Percentiles rank a stretch among this genome's conserved stretches.
These are phyloP conservation scores for Meiosimyza decipiens DNA, from an alignment of 2,888 invertebrate genomes.

Conservation along the genomic window DNA sequence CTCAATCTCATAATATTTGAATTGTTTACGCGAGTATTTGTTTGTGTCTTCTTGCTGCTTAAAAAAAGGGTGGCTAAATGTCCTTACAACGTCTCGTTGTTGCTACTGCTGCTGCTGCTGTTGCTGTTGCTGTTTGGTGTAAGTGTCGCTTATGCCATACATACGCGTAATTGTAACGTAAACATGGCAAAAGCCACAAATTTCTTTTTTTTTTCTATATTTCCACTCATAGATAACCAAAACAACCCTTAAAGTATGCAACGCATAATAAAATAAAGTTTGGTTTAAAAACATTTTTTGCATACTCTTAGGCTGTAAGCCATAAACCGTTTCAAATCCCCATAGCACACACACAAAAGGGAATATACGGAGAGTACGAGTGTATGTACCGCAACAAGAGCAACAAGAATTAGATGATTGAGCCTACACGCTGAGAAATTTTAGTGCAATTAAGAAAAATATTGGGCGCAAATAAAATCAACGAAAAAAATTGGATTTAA, in stretches of 20 bases:
- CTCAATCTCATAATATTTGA: neutral
- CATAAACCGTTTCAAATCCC: neutral
- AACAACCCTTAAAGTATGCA: slow-evolving; percentile 18
- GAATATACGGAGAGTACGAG: neutral
- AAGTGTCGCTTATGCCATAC: neutral
- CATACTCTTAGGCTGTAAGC: slow-evolving; percentile 9
- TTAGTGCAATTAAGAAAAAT: no score
- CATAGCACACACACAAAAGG: neutral
- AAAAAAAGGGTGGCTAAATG: neutral
- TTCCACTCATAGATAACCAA: no score
- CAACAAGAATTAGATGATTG: no score
- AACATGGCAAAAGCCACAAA: slow-evolving; percentile 1
- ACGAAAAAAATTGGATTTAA: no score
- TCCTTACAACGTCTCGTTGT: neutral
- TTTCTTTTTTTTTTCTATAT: no score
- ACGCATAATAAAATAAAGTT: neutral
- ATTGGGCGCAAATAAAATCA: no score
- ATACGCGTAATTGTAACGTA: slow-evolving; percentile 24
- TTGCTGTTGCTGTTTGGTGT: neutral
- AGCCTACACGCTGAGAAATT: no score
- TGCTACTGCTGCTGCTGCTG: no score
- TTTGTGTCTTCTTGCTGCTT: neutral
- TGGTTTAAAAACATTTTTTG: slow-evolving; percentile 6
- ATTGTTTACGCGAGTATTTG: no score
- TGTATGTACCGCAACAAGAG: no score